Evolutionary conservation across 1,140 invertebrate genomes (phyloP), one percentile per base, ranked within the genome.

Genomic region (Carposina sasakii): DNA sequence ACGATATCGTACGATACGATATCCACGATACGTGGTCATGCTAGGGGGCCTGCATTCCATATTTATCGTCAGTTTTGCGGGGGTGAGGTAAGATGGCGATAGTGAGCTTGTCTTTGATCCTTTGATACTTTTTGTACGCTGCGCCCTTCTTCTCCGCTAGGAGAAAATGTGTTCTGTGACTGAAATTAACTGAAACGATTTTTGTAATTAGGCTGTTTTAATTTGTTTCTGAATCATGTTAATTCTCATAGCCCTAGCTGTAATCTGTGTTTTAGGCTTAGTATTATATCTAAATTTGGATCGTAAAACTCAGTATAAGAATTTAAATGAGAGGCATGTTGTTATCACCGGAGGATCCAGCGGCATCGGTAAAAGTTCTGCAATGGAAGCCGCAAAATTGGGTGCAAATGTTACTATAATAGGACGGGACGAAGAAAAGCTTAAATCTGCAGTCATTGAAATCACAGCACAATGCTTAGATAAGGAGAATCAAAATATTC

Each of bases 271-370:
- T 68, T 15, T 43, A 50, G 23, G 10, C 50, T 20, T 31, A 17
- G 16, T 62, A 8, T 57, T 78, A 31, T 41, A 68, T 51, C 51
- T 55, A 40, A 54, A 48, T 6, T 57, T 75, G 44, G 76, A 79
- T 30, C 76, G 72, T 20, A 76, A 74, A 51, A 49, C 41, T 20
- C 34, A 63, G n/a, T 81, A 79, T 31, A 78, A 63, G 46, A 44
- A 77, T 52, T 64, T 86, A 24, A 67, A 57, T 63, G 81, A 81
- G 6, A 88, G 84, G 63, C 90, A 91, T 77, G 88, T 91, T 31
- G 87, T 90, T 19, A 87, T 98, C n/a, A 97, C 95, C 19, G 97
- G 97, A 37, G 97, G 97, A 22, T 98, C 97, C 0, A 97, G 95
- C 86, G 97, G 97, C 4, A 99, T 99, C 61, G 97, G 97, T 2